These are phyloP conservation scores for Pelobates fuscus DNA, from an alignment of 2,113 vertebrate species.

Conservation along the genomic window DNA sequence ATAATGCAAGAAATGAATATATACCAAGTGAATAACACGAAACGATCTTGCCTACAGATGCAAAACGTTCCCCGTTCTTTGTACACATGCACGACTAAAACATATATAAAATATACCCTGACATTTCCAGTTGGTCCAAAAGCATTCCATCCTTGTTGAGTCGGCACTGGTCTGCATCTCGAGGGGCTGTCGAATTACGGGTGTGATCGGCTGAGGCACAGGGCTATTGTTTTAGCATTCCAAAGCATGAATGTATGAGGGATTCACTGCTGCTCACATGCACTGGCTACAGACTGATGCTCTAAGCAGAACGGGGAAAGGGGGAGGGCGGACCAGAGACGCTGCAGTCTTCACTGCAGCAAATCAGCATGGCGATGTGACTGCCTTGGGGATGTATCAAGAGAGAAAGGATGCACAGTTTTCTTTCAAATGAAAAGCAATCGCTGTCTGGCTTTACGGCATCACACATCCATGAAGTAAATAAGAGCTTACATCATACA, in stretches of 20 bases:
- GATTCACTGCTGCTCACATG: constrained; percentile 58
- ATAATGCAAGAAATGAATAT: too few relatives aligned
- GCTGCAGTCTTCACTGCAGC: constrained; percentile 84
- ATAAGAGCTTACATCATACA: constrained; percentile 17
- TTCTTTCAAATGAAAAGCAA: constrained; percentile 64
- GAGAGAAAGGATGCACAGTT: constrained; percentile 60
- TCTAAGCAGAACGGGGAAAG: constrained; percentile 64
- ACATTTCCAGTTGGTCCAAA: constrained; percentile 96
- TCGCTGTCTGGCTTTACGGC: constrained; percentile 38
- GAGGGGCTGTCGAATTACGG: constrained; percentile 55
- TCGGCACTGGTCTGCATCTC: constrained; percentile 93
- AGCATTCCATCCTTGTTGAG: constrained; percentile 91
- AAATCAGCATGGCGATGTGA: constrained; percentile 78
- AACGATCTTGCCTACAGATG: too few relatives aligned
- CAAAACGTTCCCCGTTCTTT: constrained; percentile 40
- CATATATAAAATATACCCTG: constrained; percentile 78
- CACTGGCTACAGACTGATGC: constrained; percentile 70
- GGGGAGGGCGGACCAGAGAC: constrained; percentile 75
- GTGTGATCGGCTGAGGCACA: constrained; percentile 60
- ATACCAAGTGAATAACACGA: too few relatives aligned
- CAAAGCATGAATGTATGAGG: constrained; percentile 70
- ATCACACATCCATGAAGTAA: constrained; percentile 14
- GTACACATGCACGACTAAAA: constrained; percentile 67
- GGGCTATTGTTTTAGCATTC: constrained; percentile 76
- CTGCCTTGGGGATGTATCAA: constrained; percentile 64